Base-by-base conservation (phyloP, 2,888 invertebrate species). In the Phortica magna region DNA sequence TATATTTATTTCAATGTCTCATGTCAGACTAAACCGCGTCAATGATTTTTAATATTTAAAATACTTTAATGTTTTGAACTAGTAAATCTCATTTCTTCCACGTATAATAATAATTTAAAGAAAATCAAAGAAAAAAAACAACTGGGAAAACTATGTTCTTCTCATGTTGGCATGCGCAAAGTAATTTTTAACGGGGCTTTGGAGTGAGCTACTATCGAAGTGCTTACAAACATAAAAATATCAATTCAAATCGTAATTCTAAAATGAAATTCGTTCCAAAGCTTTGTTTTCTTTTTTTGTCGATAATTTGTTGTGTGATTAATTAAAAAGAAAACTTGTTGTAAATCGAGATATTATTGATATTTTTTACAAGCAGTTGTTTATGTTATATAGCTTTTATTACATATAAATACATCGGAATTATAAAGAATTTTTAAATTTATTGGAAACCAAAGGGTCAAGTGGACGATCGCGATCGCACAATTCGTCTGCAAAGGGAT, bases 401-500 rank as follows among this genome's bases (percentile, higher is more conserved):
- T 4, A 31, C 31, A 4, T 31, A 31, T 31, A 31, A 31, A 2
- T 31, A 31, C 3, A 48, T 48, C 14, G 48, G 9, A 48, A 48
- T 14, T 48, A 9, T 48, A 6, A 12, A 48, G 3, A 48, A 48
- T 48, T 48, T 0, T 48, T 48, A 48, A 12, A 48, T 48, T 59
- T 59, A 0, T 61, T 61, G 5, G 1, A 61, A 61, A 61, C 7
- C 19, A 6, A 22, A 95, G 93, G 94, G 96, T 87, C 97, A 97
- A 93, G 92, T 97, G 88, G 97, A 97, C 90, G 97, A 98, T 92
- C 95, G 95, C 89, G 97, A 97, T 91, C 94, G 95, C 82, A 94
- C 95, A 89, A 96, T 97, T 92, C 94, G 95, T 89, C 93, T 95
- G 89, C 93, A 97, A 91, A 96, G 96, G 92, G 94, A 95, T 88